Evolutionary conservation across 2,888 invertebrate species (phyloP), one percentile per base, ranked within the genome.

Genomic region (Cryptocephalus primarius): DNA sequence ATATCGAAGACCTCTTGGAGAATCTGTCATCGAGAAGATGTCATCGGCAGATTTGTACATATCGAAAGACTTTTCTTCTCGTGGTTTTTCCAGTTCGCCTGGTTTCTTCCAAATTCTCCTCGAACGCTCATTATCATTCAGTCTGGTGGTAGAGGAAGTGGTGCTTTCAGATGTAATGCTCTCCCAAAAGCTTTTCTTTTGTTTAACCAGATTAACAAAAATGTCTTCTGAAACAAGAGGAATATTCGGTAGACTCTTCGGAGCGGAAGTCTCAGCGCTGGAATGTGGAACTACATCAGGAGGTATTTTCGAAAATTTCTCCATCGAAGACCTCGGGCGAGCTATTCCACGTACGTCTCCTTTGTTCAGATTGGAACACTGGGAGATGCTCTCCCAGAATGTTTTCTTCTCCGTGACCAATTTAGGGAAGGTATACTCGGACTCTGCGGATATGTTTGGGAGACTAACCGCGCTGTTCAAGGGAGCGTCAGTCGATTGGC

Each of bases 321-420:
- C 22, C 22, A 22, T 22, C 22, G 22, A 22, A 22, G 22, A 22
- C 22, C 22, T 22, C 22, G 22, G 22, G 22, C 22, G 22, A 22
- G 22, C 3, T 22, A 22, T 22, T 4, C 22, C 22, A 22, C 22
- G 22, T 8, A 9, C 2, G 13, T 8, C 32, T 32, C 44, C 33
- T 43, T 49, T n/a, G 40, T 42, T 8, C 33, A 43, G 4, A 9
- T 42, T 9, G 42, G 38, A 31, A 45, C 47, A 44, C 40, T 44
- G 1, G 39, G 59, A 60, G 32, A 62, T 32, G 12, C 49, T 53
- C 36, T 62, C 58, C 63, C 63, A 63, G 50, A 57, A 63, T 11
- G 53, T 50, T 43, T 53, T 56, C 42, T 53, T 55, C 31, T 55
- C 52, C 46, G 51, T 55, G 22, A 59, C 54, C 1, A 50, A 42